Evolutionary conservation across 2,888 invertebrate species (phyloP), one percentile per base, ranked within the genome.

Genomic region (Sympetrum striolatum): DNA sequence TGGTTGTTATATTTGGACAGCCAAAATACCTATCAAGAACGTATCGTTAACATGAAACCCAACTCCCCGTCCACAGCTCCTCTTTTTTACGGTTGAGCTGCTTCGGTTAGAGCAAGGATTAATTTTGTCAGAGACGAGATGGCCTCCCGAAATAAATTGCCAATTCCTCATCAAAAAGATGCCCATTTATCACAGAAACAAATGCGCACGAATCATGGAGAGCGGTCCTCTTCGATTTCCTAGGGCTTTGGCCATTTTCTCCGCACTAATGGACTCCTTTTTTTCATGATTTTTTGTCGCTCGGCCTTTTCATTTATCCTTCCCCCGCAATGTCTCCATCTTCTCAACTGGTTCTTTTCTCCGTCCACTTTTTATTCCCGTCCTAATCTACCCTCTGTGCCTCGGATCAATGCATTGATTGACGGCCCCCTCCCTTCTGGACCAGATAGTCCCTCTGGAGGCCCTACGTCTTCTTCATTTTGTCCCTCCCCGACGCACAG

Each of bases 341-440:
- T 37, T 37, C 0, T 44, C 37, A 35, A 3, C 80, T 6, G 18
- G 5, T 22, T 5, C 80, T 44, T 80, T n/a, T n/a, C 4, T 80
- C 80, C 80, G 18, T 44, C n/a, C 37, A 37, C 25, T 64, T 60
- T 73, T 73, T 73, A 31, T 73, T 73, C 73, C 2, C 22, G 10
- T 73, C 31, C 73, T 73, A 25, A 73, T 73, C n/a, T 73, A n/a
- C 64, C 64, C 64, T 22, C 64, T n/a, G 64, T 64, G 64, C n/a
- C 35, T 18, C 39, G 60, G 86, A 86, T 60, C 86, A 86, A 86
- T 86, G 86, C 86, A 60, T 86, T 86, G 86, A 86, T 86, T 86
- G 86, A 86, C 86, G 60, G 60, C 31, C 48, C 35, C 58, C n/a
- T 15, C 14, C 31, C 81, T n/a, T 73, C 73, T 73, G 73, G 73